Evolutionary conservation across 2,888 invertebrate genomes (phyloP).

Genomic region (Rhabditoides inermis): DNA sequence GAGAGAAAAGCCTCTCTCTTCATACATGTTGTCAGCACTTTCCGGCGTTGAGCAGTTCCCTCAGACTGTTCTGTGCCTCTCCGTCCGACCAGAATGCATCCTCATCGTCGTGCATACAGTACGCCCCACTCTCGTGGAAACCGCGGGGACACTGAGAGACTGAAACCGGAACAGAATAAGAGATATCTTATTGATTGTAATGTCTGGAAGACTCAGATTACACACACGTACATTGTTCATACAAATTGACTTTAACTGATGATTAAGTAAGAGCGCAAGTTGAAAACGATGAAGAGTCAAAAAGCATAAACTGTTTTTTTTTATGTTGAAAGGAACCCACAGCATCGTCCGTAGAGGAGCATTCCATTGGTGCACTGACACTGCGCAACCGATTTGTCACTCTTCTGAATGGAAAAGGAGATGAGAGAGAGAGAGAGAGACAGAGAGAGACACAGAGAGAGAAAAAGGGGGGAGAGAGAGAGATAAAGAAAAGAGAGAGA

Average conservation of each 20-base stretch:
- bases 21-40: conserved; percentile 30
- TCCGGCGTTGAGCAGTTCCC: conserved; percentile 39
- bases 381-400: conserved; percentile 43
- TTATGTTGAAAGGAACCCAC: conserved; percentile 17
- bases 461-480: no score
- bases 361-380: conserved; percentile 45
- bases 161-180: conserved; percentile 16
- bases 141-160: conserved; percentile 44
- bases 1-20: no score
- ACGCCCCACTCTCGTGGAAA: conserved; percentile 43
- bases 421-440: no score
- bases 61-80: conserved; percentile 40
- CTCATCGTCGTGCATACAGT: conserved; percentile 46
- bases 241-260: no score
- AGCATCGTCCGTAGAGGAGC: conserved; percentile 47
- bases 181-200: no score
- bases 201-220: no score
- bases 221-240: no score
- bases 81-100: conserved; percentile 44
- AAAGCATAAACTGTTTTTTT: neutral
- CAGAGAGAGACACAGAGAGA: no score
- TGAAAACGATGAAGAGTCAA: neutral
- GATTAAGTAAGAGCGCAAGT: no score
- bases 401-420: no score
- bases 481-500: no score